Base-by-base conservation (phyloP, 2,888 invertebrate genomes). In the Ormia ochracea region DNA sequence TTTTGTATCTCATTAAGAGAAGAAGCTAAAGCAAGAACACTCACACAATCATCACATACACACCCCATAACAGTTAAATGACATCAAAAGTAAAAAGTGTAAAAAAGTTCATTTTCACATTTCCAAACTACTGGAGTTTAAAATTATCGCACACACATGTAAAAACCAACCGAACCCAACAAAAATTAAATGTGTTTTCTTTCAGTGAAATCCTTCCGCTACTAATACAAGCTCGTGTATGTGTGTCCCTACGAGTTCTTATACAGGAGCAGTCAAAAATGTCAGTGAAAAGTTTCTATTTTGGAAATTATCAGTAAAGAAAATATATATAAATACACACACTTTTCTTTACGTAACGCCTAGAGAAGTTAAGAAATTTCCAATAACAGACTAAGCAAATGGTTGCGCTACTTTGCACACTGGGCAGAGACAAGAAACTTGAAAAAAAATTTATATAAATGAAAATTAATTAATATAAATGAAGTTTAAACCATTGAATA, bases 1-100 rank as follows among this genome's bases (percentile, higher is more conserved):
- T 86, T 88, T 61, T 88, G 86, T 88, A 86, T 87, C 88, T 87
- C 88, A 87, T 87, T 87, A 88, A 84, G 85, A 84, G 84, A 83
- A 81, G 82, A 66, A 81, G 81, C 70, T 38, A 52, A 61, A 65
- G 56, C 54, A 48, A 78, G 45, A 31, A 75, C 66, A 82, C 56
- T 73, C 69, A 65, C 59, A 66, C 28, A 38, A 28, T 38, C 17
- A 56, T n/a, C 6, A 12, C 28, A 14, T 6, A 28, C 17, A 48
- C 26, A 9, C 52, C 21, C 17, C 12, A 48, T 19, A 59, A 59
- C 23, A 59, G 31, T 56, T 48, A 70, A 70, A 63, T 70, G 63
- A 63, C 54, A 63, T 31, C 61, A 48, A 36, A 41, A 77, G 69
- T 38, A 77, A 58, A 54, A 50, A 14, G 17, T 17, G 21, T 12